Percentiles rank a stretch among this genome's conserved stretches.
phyloP scores from a whole-genome alignment of 2,797 vertebrate species.

The Cygnus olor region DNA sequence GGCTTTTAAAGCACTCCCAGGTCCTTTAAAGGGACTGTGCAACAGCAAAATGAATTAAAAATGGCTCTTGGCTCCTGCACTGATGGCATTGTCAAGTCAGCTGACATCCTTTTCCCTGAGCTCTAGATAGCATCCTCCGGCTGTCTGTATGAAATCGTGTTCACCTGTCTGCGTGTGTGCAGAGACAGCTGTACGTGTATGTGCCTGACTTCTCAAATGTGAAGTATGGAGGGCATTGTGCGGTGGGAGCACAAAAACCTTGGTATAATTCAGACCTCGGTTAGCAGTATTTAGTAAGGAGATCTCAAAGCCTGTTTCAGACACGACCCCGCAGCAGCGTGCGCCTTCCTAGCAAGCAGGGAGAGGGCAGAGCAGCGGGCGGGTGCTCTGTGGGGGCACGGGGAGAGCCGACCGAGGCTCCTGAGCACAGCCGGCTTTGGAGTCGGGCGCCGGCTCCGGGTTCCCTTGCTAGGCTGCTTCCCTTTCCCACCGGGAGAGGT shows the following conservation, averaged over 20 bases:
- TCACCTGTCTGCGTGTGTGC: not conserved
- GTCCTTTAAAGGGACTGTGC: not conserved
- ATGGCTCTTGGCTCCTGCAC: not conserved
- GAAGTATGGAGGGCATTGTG: not conserved
- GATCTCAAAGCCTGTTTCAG: not conserved
- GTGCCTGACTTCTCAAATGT: not conserved
- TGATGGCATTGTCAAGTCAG: not conserved
- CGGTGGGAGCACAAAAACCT: not conserved
- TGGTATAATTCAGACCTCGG: not conserved
- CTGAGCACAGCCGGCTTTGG: not conserved
- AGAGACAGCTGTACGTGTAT: not conserved
- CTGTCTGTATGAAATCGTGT: not conserved
- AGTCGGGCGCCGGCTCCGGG: rapidly evolving
- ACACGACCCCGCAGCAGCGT: rapidly evolving
- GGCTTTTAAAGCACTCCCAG: not conserved
- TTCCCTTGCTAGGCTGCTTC: slow-evolving; percentile 25
- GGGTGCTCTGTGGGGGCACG: rapidly evolving
- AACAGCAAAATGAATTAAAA: not conserved
- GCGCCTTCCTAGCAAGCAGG: rapidly evolving
- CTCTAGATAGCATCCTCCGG: not conserved
- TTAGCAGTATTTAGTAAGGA: not conserved
- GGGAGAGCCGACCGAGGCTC: not conserved
- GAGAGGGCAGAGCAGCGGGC: not conserved
- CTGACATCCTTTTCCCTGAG: not conserved
- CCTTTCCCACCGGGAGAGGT: slow-evolving; percentile 11